Evolutionary conservation across 1,140 invertebrate genomes (phyloP).

Genomic region (Riptortus pedestris): DNA sequence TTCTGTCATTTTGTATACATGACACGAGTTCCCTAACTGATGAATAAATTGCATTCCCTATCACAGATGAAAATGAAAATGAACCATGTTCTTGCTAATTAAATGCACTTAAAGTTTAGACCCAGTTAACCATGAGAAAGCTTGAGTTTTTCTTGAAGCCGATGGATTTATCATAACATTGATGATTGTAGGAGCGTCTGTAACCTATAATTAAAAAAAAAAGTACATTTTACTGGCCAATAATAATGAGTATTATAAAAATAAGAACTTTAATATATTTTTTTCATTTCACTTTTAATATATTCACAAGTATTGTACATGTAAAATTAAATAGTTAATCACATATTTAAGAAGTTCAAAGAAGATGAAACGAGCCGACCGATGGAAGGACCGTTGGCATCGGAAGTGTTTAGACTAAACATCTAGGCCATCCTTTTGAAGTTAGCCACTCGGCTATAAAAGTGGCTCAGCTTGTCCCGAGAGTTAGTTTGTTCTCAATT

Average conservation of each 20-base stretch:
- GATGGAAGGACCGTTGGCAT: background rate
- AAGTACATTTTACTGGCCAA: background rate
- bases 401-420: no score
- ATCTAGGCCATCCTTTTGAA: no score
- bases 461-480: no score
- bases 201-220: constrained; percentile 39
- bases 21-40: no score
- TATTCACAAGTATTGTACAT: background rate
- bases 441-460: no score
- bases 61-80: no score
- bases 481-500: no score
- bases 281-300: constrained; percentile 9
- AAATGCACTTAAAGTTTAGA: constrained; percentile 51
- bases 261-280: background rate
- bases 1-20: no score
- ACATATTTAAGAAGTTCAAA: background rate
- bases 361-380: background rate
- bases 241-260: background rate
- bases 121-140: constrained; percentile 82
- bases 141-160: constrained; percentile 81
- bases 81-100: no score
- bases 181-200: constrained; percentile 69
- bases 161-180: constrained; percentile 82
- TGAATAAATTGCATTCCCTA: no score
- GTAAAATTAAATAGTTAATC: background rate